Percentiles rank a stretch among this genome's conserved stretches.
These are phyloP conservation scores for Drosophila barbarae DNA, from an alignment of 2,888 invertebrate species.

Conservation along the genomic window DNA sequence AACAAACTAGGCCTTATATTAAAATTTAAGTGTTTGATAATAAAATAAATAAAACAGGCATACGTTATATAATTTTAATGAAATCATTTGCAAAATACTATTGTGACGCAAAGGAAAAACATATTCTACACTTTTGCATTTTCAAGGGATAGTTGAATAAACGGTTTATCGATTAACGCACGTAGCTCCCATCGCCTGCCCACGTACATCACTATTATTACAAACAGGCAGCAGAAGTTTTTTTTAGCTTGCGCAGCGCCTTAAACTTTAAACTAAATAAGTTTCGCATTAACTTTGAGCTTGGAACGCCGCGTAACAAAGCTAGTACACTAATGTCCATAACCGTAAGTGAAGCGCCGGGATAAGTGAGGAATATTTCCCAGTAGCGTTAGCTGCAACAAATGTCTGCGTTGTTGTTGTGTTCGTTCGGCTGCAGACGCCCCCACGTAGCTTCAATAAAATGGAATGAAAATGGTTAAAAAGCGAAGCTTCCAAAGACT, in stretches of 20 bases:
- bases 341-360: conserved; percentile 74
- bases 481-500: conserved; percentile 40
- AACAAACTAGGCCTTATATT: background rate
- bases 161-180: conserved; percentile 2
- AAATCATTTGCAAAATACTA: background rate
- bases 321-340: conserved; percentile 77
- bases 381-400: background rate
- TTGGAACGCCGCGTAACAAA: conserved; percentile 58
- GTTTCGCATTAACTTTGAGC: conserved; percentile 41
- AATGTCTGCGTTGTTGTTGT: conserved; percentile 24
- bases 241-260: conserved; percentile 47
- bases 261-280: conserved; percentile 38
- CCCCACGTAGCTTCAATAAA: conserved; percentile 56
- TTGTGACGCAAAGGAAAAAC: background rate
- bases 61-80: background rate
- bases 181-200: background rate
- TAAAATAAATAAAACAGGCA: no score
- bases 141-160: background rate
- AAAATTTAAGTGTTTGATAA: background rate
- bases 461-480: conserved; percentile 33
- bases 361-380: background rate
- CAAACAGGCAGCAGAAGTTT: conserved; percentile 58
- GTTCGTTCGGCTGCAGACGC: conserved; percentile 46
- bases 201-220: conserved; percentile 30
- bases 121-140: background rate